Evolutionary conservation across 2,113 vertebrate genomes (phyloP), one percentile per base, ranked within the genome.

Genomic region (Hepsetus odoe): DNA sequence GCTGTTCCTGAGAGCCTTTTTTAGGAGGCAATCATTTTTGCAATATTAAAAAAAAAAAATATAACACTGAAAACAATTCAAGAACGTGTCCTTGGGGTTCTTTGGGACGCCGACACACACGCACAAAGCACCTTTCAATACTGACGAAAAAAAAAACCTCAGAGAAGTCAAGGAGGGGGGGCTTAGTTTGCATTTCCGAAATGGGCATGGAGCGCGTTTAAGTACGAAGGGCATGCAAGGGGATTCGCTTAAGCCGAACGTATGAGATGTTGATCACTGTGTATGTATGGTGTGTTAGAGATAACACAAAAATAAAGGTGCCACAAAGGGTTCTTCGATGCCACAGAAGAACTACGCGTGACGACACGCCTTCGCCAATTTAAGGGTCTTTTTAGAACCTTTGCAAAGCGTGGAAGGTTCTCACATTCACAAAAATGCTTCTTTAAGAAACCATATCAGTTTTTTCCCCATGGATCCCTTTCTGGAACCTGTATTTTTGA

Each of bases 111-210:
- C n/a, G n/a, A 85, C 82, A 77, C 49, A 40, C 40, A 83, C 66
- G 80, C 80, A 69, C 65, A 33, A 46, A 85, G 77, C 80, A 68
- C 87, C 62, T 86, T 86, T 83, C 86, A 91, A 91, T 90, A 90
- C 87, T 89, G 82, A 86, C 75, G 82, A 87, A 32, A 83, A 87
- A 83, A 22, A 76, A 64, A 65, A 16, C 85, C 74, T 62, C 82
- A 49, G 10, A 64, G 80, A 82, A 79, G 77, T 86, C 28, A 66
- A 76, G 71, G 82, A 88, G 80, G 69, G 79, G 58, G 73, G 82
- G 76, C 80, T 83, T 61, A 84, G 85, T 90, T 93, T 87, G 91
- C 91, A 90, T 90, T 90, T 88, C 32, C 83, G 83, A 85, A 83
- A 85, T 80, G 84, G 65, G 75, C 77, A 71, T 68, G 46, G 70